Conservation (phyloP, 2,113 vertebrate genomes). For the Picathartes gymnocephalus region DNA sequence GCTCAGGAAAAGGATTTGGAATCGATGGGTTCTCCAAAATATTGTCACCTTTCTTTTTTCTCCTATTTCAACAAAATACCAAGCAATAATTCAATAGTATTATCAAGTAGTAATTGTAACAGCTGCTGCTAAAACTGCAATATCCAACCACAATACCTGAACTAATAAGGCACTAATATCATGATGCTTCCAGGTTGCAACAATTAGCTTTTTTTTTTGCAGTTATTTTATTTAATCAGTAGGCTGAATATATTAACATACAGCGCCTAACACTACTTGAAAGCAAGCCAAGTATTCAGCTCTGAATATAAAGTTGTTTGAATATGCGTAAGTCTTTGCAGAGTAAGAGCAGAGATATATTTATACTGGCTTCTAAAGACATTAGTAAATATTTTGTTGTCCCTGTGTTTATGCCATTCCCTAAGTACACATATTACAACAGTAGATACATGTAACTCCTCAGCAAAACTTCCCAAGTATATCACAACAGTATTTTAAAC, state of each 20-base stretch:
- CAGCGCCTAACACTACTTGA: slow-evolving; percentile 34
- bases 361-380: slow-evolving; percentile 45
- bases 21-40: slow-evolving; percentile 74
- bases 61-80: slow-evolving; percentile 73
- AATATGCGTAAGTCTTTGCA: slow-evolving; percentile 7
- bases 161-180: neutral
- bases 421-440: slow-evolving; percentile 12
- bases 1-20: slow-evolving; percentile 86
- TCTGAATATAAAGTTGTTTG: slow-evolving; percentile 26
- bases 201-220: neutral
- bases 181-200: neutral
- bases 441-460: neutral
- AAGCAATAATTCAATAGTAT: too few species aligned
- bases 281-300: slow-evolving; percentile 28
- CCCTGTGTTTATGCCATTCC: slow-evolving; percentile 2
- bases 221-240: slow-evolving; percentile 32
- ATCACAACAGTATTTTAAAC: neutral
- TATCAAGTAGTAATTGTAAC: slow-evolving; percentile 35
- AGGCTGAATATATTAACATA: slow-evolving; percentile 47
- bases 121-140: slow-evolving; percentile 7
- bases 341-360: slow-evolving; percentile 13
- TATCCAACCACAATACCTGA: neutral
- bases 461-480: neutral
- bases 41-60: slow-evolving; percentile 71
- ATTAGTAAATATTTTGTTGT: slow-evolving; percentile 50